Evolutionary conservation across 1,140 invertebrate species (phyloP), one percentile per base, ranked within the genome.

Genomic region (Drosophila sproati): DNA sequence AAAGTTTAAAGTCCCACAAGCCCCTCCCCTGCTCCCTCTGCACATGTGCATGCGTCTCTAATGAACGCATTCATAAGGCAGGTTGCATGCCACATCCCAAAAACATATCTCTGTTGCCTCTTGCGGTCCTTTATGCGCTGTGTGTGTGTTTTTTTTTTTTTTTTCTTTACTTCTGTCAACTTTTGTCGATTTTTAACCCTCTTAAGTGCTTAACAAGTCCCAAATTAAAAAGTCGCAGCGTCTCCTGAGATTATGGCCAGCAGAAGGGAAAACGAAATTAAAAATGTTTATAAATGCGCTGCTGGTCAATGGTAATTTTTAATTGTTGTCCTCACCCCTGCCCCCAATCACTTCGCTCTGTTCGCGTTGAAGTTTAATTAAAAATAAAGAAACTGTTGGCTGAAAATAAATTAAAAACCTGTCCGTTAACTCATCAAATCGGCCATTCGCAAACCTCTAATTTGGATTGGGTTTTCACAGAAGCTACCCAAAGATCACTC

Each of bases 141-240:
- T 61, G 34, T 61, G 52, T 55, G 47, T 55, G 10, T 48, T 37
- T 37, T 48, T 37, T 37, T 57, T 60, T 64, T 68, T 48, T 57
- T 48, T 57, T 57, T 63, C 20, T 61, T 68, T 64, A 52, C 39
- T 74, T 74, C 54, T 82, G 77, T 88, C 72, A 82, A 79, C 80
- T 87, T 82, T 82, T 82, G 79, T 87, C 80, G 85, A 83, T 88
- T 88, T 77, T 86, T 86, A 86, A 86, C 82, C 82, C 82, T 86
- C 82, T 86, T 86, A 86, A 86, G 82, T 86, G 82, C 78, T 86
- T 86, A 86, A 64, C 82, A 86, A 86, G 78, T 86, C 82, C 82
- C 82, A 86, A 86, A 86, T 86, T 86, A 86, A 86, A 86, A 86
- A 86, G 75, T 63, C 52, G 66, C 72, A 62, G 66, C 60, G 59